Percentiles rank a stretch among this genome's conserved stretches.
Conservation (phyloP, 2,797 vertebrate genomes). For the Acomys russatus region DNA sequence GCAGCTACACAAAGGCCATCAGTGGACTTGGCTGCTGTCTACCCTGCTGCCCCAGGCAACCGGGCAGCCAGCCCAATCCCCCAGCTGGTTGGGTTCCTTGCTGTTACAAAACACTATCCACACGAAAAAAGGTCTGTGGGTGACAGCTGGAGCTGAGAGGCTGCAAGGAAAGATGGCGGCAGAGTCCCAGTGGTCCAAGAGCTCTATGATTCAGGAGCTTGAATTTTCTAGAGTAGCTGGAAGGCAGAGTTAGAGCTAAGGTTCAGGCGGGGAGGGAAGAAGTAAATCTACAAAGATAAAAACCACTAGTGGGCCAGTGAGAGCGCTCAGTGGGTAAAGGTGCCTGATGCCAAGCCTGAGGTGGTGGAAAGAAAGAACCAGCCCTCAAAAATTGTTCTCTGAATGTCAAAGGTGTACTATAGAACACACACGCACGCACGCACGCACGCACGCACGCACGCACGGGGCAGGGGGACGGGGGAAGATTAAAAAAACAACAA, state of each 20-base stretch:
- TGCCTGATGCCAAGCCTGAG: neutral
- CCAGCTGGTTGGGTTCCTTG: conserved; percentile 64
- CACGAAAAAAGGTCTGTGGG: conserved; percentile 57
- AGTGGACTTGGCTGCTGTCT: conserved; percentile 74
- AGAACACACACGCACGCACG: neutral
- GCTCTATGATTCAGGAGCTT: neutral
- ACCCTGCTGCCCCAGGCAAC: conserved; percentile 41
- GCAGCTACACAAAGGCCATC: conserved; percentile 77
- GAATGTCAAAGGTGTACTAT: neutral
- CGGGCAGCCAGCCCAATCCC: conserved; percentile 69
- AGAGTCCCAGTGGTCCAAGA: neutral
- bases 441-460: neutral
- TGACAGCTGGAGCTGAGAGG: neutral
- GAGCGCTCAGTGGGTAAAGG: neutral
- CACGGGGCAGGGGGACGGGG: too few species aligned
- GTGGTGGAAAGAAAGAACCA: neutral
- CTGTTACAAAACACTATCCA: conserved; percentile 80
- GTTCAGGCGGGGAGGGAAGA: neutral
- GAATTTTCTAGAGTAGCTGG: neutral
- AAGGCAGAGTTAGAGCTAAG: neutral
- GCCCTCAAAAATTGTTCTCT: neutral
- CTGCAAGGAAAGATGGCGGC: neutral
- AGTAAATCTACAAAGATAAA: neutral
- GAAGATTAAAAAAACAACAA: neutral
- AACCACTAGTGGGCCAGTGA: neutral